Conservation (phyloP, 2,113 vertebrate species). For the Pao palembangensis region DNA sequence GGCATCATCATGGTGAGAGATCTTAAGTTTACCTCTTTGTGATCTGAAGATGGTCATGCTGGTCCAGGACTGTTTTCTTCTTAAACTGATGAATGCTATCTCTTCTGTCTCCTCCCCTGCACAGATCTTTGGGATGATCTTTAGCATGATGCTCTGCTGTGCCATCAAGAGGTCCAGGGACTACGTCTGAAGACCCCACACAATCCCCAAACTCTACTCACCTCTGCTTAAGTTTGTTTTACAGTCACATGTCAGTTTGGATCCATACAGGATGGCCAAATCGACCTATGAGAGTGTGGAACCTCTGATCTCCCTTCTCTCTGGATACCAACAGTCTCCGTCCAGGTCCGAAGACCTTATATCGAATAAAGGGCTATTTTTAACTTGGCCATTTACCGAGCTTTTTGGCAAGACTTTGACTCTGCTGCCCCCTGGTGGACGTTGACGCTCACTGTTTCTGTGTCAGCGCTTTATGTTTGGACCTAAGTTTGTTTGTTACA, state of each 20-base stretch:
- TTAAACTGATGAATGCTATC: neutral
- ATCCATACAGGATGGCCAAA: slow-evolving; percentile 35
- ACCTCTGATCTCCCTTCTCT: neutral
- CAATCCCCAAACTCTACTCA: slow-evolving; percentile 7
- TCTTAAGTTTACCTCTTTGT: no score
- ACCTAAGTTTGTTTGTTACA: slow-evolving; percentile 1
- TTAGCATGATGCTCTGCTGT: slow-evolving; percentile 94
- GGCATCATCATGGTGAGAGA: slow-evolving; percentile 85
- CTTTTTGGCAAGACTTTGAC: neutral
- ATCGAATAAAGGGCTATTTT: neutral
- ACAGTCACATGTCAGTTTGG: slow-evolving; percentile 1
- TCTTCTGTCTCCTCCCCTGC: neutral
- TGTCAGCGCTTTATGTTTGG: neutral
- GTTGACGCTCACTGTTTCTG: neutral
- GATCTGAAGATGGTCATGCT: no score
- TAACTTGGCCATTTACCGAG: neutral
- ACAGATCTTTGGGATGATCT: slow-evolving; percentile 96
- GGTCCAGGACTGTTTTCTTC: neutral
- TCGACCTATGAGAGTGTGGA: slow-evolving; percentile 41
- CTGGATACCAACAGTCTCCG: neutral
- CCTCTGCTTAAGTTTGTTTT: slow-evolving; percentile 22
- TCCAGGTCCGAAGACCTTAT: neutral
- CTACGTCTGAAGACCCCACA: slow-evolving; percentile 73
- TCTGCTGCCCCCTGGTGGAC: slow-evolving; percentile 39
- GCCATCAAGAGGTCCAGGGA: slow-evolving; percentile 86